These are phyloP conservation scores for Ectobius pallidus DNA, from an alignment of 2,888 invertebrate species.

Conservation along the genomic window DNA sequence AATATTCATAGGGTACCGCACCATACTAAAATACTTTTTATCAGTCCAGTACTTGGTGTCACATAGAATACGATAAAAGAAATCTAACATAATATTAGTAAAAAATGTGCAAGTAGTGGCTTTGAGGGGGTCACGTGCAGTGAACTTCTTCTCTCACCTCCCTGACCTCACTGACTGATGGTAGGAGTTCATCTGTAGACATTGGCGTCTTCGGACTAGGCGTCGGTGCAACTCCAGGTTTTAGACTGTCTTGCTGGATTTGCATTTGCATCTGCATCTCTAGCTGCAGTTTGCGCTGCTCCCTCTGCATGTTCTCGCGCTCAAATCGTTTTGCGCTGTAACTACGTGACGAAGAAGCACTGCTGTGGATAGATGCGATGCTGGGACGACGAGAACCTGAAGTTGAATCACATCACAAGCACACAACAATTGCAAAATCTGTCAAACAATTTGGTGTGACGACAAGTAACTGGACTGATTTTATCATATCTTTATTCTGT, in stretches of 20 bases:
- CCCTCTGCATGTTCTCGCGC: constrained; percentile 80
- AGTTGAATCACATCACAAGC: constrained; percentile 11
- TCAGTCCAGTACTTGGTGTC: constrained; percentile 19
- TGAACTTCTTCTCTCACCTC: constrained; percentile 40
- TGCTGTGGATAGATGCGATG: constrained; percentile 84
- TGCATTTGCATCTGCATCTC: constrained; percentile 50
- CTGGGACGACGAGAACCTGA: constrained; percentile 87
- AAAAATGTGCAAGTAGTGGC: background rate
- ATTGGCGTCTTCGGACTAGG: constrained; percentile 82
- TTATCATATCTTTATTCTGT: background rate
- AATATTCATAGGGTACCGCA: no score
- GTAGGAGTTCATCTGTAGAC: constrained; percentile 82
- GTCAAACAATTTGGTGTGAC: constrained; percentile 7
- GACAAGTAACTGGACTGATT: constrained; percentile 21
- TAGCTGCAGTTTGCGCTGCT: constrained; percentile 68
- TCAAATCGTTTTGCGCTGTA: constrained; percentile 72
- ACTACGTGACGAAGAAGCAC: constrained; percentile 80
- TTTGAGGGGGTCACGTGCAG: constrained; percentile 20
- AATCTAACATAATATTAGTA: background rate
- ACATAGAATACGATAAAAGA: background rate
- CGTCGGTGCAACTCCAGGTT: constrained; percentile 57
- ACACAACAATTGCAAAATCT: constrained; percentile 24
- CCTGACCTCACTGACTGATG: constrained; percentile 70
- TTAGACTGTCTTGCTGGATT: constrained; percentile 21
- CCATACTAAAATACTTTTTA: no score